Percentiles rank a stretch among this genome's conserved stretches.
Evolutionary conservation across 2,797 vertebrate species (phyloP).

Genomic region (Enteromius radiatus): DNA sequence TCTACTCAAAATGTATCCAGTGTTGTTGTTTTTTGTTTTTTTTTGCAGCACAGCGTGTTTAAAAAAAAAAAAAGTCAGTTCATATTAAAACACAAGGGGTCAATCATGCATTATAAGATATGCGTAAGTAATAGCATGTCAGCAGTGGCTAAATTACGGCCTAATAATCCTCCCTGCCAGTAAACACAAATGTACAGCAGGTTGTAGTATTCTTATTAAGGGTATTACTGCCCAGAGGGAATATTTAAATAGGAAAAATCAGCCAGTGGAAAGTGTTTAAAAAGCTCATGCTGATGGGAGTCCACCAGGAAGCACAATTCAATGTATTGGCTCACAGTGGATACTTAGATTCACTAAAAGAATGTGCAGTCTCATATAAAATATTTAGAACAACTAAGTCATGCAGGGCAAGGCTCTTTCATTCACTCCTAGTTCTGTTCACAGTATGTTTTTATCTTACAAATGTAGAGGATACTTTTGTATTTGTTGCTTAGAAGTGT

Average conservation of each 20-base stretch:
- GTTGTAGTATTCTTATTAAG: conserved; percentile 40
- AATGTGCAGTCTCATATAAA: background rate
- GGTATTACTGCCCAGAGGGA: conserved; percentile 35
- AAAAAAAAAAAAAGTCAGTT: conserved; percentile 47
- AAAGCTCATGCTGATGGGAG: conserved; percentile 29
- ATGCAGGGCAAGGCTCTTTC: background rate
- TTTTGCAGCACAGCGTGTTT: conserved; percentile 24
- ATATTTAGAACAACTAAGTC: background rate
- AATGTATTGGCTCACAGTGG: conserved; percentile 20
- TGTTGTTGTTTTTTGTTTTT: background rate
- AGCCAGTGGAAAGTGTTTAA: conserved; percentile 46
- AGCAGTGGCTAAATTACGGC: conserved; percentile 50
- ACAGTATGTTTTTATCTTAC: background rate
- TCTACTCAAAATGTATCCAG: background rate
- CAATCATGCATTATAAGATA: conserved; percentile 50
- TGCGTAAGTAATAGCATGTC: conserved; percentile 54
- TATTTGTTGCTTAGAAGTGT: background rate
- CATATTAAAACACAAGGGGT: conserved; percentile 48
- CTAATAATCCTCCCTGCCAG: conserved; percentile 54
- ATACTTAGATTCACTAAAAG: background rate
- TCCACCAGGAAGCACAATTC: conserved; percentile 6
- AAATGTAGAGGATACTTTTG: background rate
- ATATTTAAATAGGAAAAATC: conserved; percentile 42
- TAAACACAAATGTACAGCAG: conserved; percentile 49
- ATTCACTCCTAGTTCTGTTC: background rate